A percentile compares a stretch with the other conserved stretches of the same genome.
phyloP scores from a whole-genome alignment of 2,797 vertebrate species.

The Bovichtus diacanthus region DNA sequence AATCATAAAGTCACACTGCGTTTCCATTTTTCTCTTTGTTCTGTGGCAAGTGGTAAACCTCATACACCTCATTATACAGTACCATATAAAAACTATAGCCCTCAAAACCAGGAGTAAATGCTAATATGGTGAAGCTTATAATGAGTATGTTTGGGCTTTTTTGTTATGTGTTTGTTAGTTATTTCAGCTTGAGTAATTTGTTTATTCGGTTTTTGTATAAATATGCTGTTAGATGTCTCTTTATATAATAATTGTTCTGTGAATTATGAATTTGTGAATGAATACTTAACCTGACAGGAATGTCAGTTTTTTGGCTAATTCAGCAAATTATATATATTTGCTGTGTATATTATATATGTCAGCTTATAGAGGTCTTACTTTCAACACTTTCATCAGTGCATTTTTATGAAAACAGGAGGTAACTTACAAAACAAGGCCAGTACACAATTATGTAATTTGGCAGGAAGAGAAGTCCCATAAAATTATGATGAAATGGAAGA shows the following conservation, averaged over 20 bases:
- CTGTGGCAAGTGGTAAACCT: constrained; percentile 48
- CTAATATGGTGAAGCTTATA: neutral
- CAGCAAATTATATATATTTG: too few relatives aligned
- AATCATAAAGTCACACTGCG: neutral
- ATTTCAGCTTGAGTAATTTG: neutral
- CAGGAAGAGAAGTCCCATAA: neutral
- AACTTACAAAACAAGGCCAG: neutral
- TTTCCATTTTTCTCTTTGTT: constrained; percentile 45
- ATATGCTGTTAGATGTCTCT: neutral
- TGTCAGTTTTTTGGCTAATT: neutral
- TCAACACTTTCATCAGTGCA: neutral
- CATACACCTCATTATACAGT: neutral
- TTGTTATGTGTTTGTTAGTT: too few relatives aligned
- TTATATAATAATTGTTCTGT: neutral
- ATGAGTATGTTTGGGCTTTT: neutral
- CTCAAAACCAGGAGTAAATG: neutral
- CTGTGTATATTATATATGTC: too few relatives aligned
- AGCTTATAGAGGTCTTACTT: neutral
- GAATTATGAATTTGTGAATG: neutral
- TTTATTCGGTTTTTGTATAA: neutral
- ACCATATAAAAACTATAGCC: neutral
- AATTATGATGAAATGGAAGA: neutral
- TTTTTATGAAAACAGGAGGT: neutral
- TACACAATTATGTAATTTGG: neutral
- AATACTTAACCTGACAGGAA: neutral